Percentiles rank a stretch among this genome's conserved stretches.
Conservation (phyloP, 1,140 invertebrate species). For the Papilio dardanus region DNA sequence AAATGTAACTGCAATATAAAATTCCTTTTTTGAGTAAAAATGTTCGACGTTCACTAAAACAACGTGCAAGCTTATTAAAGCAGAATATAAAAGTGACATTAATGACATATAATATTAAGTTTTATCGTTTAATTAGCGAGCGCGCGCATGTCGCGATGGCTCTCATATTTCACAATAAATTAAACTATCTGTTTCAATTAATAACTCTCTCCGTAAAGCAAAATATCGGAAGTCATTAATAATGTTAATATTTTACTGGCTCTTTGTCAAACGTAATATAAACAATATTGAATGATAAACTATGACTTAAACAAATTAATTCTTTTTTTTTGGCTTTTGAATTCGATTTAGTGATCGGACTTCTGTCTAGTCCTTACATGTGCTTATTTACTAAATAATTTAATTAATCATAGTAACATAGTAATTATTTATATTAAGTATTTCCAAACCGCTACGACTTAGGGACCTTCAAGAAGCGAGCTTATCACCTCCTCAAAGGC, state of each 20-base stretch:
- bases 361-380: no score
- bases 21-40: no score
- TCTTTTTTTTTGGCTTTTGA: not conserved
- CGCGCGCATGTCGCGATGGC: not conserved
- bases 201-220: not conserved
- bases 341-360: not conserved
- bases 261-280: not conserved
- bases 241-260: not conserved
- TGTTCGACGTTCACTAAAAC: not conserved
- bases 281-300: not conserved
- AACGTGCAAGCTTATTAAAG: not conserved
- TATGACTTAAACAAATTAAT: not conserved
- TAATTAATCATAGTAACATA: no score
- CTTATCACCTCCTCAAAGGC: no score
- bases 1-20: not conserved
- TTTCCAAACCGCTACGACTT: no score
- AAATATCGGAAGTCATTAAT: constrained; percentile 4
- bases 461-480: no score
- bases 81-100: not conserved
- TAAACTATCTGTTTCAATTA: constrained; percentile 3
- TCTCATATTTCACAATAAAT: not conserved
- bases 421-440: no score
- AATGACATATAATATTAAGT: not conserved
- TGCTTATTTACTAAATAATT: no score
- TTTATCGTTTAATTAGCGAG: not conserved